These are phyloP conservation scores for Channa maculata DNA, from an alignment of 2,113 vertebrate genomes.

Conservation along the genomic window DNA sequence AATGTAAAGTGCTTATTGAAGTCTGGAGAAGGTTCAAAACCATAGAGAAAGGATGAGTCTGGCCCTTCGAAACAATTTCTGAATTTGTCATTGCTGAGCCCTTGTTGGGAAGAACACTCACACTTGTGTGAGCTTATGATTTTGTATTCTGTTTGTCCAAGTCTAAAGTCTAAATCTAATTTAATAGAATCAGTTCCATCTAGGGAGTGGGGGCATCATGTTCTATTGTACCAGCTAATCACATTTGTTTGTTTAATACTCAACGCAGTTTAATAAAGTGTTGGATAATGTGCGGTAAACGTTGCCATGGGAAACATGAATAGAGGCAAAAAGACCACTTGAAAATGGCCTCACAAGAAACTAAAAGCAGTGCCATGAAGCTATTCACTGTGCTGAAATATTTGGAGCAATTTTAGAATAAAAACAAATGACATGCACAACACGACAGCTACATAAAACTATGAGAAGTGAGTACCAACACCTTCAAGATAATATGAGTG, in stretches of 20 bases:
- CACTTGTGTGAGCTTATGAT: slow-evolving; percentile 9
- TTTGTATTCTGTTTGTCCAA: slow-evolving; percentile 9
- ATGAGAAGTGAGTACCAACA: slow-evolving; percentile 47
- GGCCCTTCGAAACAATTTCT: slow-evolving; percentile 32
- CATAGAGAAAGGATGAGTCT: neutral
- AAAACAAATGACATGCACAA: slow-evolving; percentile 53
- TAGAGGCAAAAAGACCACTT: slow-evolving; percentile 11
- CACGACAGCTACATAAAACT: slow-evolving; percentile 36
- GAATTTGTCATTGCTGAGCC: slow-evolving; percentile 47
- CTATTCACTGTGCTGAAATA: slow-evolving; percentile 32
- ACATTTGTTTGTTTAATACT: slow-evolving; percentile 31
- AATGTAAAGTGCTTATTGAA: slow-evolving; percentile 72
- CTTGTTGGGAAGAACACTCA: slow-evolving; percentile 62
- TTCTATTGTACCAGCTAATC: slow-evolving; percentile 16
- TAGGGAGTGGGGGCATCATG: neutral
- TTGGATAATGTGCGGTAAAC: slow-evolving; percentile 18
- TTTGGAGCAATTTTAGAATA: slow-evolving; percentile 38
- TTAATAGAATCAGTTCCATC: slow-evolving; percentile 13
- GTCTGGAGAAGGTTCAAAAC: slow-evolving; percentile 32
- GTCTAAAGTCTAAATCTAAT: slow-evolving; percentile 11
- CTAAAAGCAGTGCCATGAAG: slow-evolving; percentile 44
- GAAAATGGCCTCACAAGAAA: slow-evolving; percentile 26
- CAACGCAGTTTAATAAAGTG: slow-evolving; percentile 27
- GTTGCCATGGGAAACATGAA: slow-evolving; percentile 15
- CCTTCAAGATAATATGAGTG: slow-evolving; percentile 63